Evolutionary conservation across 1,140 invertebrate genomes (phyloP).

Genomic region (Rhagoletis pomonella): DNA sequence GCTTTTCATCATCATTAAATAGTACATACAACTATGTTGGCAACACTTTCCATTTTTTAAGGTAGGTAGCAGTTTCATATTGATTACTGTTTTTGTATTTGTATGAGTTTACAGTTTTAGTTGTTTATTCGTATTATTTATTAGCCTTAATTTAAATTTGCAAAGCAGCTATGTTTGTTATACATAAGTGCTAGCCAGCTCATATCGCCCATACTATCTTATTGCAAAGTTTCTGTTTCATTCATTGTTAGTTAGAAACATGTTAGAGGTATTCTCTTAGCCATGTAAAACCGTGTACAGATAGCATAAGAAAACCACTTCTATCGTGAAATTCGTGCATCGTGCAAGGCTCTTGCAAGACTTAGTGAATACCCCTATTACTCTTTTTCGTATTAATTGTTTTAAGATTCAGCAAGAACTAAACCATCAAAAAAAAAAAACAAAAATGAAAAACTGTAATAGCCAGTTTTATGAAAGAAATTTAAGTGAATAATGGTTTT

Average conservation of each 20-base stretch:
- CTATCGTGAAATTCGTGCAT: too few relatives aligned
- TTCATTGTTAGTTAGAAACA: too few relatives aligned
- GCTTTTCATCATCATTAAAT: slow-evolving; percentile 18
- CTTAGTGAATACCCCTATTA: not conserved
- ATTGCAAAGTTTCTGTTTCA: too few relatives aligned
- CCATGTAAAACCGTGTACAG: too few relatives aligned
- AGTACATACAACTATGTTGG: slow-evolving; percentile 32
- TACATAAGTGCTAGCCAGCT: too few relatives aligned
- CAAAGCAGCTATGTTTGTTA: not conserved
- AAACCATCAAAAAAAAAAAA: not conserved
- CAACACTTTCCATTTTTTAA: slow-evolving; percentile 39
- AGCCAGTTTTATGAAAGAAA: too few relatives aligned
- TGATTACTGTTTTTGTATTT: slow-evolving; percentile 31
- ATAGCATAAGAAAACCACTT: too few relatives aligned
- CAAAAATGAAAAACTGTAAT: not conserved
- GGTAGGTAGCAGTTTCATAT: slow-evolving; percentile 28
- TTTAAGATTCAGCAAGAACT: not conserved
- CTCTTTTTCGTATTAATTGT: too few relatives aligned
- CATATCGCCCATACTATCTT: not conserved
- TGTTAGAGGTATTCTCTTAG: too few relatives aligned
- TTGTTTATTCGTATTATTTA: too few relatives aligned
- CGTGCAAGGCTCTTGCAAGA: too few relatives aligned
- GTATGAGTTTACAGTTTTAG: not conserved
- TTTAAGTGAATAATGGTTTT: too few relatives aligned
- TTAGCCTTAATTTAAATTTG: not conserved